Base-by-base conservation (phyloP, 2,888 invertebrate species). In the Scaptomyza cyrtandrae region DNA sequence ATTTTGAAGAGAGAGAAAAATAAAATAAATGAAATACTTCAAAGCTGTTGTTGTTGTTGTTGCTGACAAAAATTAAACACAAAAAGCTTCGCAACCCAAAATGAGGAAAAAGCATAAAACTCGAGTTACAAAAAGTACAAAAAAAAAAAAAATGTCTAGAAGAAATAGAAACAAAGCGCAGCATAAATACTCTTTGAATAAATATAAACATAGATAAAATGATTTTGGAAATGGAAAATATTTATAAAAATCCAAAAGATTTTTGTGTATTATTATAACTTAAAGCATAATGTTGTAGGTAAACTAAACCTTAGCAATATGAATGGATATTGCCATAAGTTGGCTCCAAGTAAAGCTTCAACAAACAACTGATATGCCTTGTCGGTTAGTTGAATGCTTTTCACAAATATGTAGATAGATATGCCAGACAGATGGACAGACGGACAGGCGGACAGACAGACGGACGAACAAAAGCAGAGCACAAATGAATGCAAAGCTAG, bases 1-100 rank as follows among this genome's bases (percentile, higher is more conserved):
- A 77, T 77, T 72, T 14, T 72, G 58, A 77, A 53, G 73, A 53
- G 61, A 48, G 54, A 45, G 44, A 2, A 11, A 2, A 37, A 7
- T 14, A n/a, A 14, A n/a, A n/a, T 14, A 39, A 6, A 14, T 14
- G 2, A 64, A 61, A 73, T 64, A 64, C 78, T 53, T 61, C 61
- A 76, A 76, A 69, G 56, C 43, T 33, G 50, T 52, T 73, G 58
- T 52, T 13, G 58, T 52, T 13, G 35, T 5, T 35, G 35, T 11
- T 19, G 19, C 19, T 19, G 19, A 19, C 19, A 19, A 19, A 19
- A 19, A 19, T 19, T 19, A 19, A 24, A 24, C 24, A 24, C 24
- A 24, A 24, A 24, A 24, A 24, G 24, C 24, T 24, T 24, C 24
- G 24, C 24, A 24, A 35, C 35, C 6, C 58, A 49, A 67, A 72